Evolutionary conservation across 2,113 vertebrate species (phyloP).

Genomic region (Alectura lathami): DNA sequence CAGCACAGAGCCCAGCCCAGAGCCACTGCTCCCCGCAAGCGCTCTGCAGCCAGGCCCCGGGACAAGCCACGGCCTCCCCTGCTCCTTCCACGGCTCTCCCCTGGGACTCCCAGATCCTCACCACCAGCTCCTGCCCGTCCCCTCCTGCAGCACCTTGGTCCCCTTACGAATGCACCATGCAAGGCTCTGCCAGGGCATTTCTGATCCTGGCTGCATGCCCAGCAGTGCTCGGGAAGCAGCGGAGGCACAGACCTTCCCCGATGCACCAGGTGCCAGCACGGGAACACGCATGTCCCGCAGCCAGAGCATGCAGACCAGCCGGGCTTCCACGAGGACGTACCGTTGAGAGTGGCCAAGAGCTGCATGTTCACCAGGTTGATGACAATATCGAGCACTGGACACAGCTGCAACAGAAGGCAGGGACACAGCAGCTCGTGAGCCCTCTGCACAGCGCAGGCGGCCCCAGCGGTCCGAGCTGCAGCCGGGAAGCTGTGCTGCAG

Average conservation of each 20-base stretch:
- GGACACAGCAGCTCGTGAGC: neutral
- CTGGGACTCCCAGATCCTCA: neutral
- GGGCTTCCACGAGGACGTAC: neutral
- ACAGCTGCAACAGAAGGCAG: conserved; percentile 36
- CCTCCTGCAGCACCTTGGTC: neutral
- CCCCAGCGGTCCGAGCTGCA: neutral
- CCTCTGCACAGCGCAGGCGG: neutral
- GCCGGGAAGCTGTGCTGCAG: fast-evolving
- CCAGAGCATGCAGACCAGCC: too few relatives aligned
- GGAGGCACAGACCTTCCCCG: neutral
- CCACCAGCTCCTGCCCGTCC: too few relatives aligned
- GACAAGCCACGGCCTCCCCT: neutral
- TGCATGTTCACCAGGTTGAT: neutral
- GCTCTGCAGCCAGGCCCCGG: neutral
- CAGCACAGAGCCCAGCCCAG: neutral
- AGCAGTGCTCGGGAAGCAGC: too few relatives aligned
- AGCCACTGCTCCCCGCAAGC: neutral
- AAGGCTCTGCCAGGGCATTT: too few relatives aligned
- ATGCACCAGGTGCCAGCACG: fast-evolving
- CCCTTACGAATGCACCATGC: neutral
- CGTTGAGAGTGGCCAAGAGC: conserved; percentile 35
- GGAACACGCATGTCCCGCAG: neutral
- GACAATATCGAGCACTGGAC: neutral
- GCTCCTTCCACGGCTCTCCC: too few relatives aligned
- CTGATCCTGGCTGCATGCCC: neutral